phyloP scores from a whole-genome alignment of 2,888 invertebrate genomes.

The Aleiodes alternator region DNA sequence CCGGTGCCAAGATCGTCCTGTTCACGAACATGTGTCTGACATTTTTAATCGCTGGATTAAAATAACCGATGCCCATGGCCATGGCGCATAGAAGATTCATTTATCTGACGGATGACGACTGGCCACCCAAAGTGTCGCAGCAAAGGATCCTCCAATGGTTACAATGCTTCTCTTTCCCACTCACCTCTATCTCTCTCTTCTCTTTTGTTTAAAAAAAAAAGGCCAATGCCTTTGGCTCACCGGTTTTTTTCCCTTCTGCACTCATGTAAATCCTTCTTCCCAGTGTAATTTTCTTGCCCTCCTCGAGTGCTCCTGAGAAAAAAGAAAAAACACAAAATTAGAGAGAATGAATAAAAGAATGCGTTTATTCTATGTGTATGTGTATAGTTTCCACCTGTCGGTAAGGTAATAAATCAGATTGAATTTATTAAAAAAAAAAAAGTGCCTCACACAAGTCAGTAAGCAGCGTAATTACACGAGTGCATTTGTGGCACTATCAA shows the following conservation, averaged over 20 bases:
- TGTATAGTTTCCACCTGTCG: constrained; percentile 6
- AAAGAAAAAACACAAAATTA: neutral
- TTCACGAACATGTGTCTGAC: constrained; percentile 72
- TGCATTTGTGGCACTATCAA: constrained; percentile 29
- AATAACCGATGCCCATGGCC: constrained; percentile 70
- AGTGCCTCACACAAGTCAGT: constrained; percentile 3
- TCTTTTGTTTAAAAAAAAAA: neutral
- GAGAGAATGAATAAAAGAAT: constrained; percentile 11
- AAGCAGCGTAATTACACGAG: constrained; percentile 32
- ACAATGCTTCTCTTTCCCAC: constrained; percentile 31
- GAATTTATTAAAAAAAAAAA: constrained; percentile 2
- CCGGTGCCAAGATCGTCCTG: constrained; percentile 41
- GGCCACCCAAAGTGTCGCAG: constrained; percentile 70
- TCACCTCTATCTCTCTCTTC: neutral
- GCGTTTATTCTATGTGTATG: neutral
- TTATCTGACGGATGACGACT: constrained; percentile 65
- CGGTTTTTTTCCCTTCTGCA: neutral
- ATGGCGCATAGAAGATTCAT: constrained; percentile 65
- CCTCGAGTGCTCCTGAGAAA: constrained; percentile 4
- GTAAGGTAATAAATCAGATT: constrained; percentile 26
- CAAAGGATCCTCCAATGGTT: constrained; percentile 55
- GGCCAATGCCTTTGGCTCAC: neutral
- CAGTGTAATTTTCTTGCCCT: neutral
- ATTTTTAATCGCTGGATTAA: constrained; percentile 74
- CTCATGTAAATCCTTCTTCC: neutral